A percentile compares a stretch with the other conserved stretches of the same genome.
These are phyloP conservation scores for Anneissia japonica DNA, from an alignment of 35 echinoderm and acorn worm genomes.

Conservation along the genomic window DNA sequence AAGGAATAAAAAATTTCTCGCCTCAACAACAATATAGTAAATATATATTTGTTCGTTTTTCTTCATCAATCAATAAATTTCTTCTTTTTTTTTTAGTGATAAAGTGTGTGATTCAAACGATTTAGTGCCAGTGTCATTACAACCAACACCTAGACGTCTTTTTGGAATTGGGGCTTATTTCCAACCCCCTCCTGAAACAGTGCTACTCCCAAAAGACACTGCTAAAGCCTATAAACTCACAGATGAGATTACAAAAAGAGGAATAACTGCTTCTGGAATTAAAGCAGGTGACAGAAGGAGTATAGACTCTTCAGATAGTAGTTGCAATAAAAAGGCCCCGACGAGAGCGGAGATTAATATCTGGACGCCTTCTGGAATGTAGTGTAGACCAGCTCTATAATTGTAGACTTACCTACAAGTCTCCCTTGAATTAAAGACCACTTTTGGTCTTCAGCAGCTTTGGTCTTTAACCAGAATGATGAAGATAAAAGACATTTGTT, in stretches of 20 bases:
- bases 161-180: background rate
- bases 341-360: background rate
- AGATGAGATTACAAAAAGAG: background rate
- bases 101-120: background rate
- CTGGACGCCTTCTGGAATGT: background rate
- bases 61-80: too few relatives aligned
- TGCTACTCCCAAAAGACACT: background rate
- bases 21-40: too few relatives aligned
- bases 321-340: background rate
- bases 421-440: too few relatives aligned
- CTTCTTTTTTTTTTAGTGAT: background rate
- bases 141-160: background rate
- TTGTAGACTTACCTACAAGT: too few relatives aligned
- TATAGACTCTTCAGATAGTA: background rate
- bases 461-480: too few relatives aligned
- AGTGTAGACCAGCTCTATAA: too few relatives aligned
- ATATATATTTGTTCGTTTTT: too few relatives aligned
- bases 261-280: background rate
- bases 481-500: too few relatives aligned
- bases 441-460: too few relatives aligned
- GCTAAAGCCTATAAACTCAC: background rate
- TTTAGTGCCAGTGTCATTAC: background rate
- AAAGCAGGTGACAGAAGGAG: background rate
- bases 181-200: background rate
- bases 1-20: too few relatives aligned